Percentiles rank a stretch among this genome's conserved stretches.
Evolutionary conservation across 2,113 vertebrate genomes (phyloP).

Genomic region (Solenodon paradoxus): DNA sequence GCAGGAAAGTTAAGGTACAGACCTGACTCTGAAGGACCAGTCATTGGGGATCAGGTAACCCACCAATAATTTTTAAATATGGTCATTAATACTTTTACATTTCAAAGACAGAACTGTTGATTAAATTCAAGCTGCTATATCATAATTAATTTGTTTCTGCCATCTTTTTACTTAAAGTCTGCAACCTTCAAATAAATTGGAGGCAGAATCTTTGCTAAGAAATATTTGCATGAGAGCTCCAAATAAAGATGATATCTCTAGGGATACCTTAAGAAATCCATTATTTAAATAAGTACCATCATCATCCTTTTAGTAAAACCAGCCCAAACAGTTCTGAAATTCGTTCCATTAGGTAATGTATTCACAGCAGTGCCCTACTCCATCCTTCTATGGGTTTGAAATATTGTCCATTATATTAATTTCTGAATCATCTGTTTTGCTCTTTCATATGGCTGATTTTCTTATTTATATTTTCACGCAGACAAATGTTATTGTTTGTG

Average conservation of each 20-base stretch:
- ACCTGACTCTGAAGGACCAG: not conserved
- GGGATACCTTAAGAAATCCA: not conserved
- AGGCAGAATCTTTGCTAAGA: not conserved
- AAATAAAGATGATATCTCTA: not conserved
- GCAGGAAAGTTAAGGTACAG: no score
- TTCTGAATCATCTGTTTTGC: not conserved
- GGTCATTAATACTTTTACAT: not conserved
- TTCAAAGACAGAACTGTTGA: not conserved
- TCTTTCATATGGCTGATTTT: not conserved
- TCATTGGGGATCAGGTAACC: not conserved
- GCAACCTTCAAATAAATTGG: not conserved
- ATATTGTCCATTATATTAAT: not conserved
- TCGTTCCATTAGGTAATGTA: not conserved
- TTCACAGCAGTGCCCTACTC: not conserved
- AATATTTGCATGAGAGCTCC: not conserved
- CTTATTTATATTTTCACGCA: not conserved
- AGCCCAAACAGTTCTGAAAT: not conserved
- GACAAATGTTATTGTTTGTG: not conserved
- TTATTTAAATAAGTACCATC: not conserved
- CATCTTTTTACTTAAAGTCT: not conserved
- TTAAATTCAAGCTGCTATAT: not conserved
- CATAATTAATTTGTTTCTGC: not conserved
- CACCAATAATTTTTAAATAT: not conserved
- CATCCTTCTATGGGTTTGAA: not conserved
- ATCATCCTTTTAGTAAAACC: not conserved